Conservation (phyloP, 1,140 invertebrate genomes). For the Agrypnia vestita region DNA sequence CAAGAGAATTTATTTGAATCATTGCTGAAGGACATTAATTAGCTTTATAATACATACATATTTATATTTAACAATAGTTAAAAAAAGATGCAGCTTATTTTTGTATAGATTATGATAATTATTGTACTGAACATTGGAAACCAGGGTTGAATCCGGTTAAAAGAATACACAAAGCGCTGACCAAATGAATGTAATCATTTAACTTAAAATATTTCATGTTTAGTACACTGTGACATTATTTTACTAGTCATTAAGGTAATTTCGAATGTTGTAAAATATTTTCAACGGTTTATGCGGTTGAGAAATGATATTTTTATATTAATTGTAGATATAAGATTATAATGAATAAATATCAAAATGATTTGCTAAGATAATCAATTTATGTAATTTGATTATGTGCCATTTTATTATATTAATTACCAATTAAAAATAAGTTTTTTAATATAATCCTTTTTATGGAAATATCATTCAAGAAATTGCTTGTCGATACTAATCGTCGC, state of each 20-base stretch:
- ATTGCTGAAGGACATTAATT: background rate
- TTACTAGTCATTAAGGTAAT: slow-evolving; percentile 39
- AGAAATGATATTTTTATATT: too few relatives aligned
- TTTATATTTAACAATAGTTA: background rate
- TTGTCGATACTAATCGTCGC: too few relatives aligned
- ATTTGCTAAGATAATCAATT: background rate
- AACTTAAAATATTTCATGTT: background rate
- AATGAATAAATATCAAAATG: too few relatives aligned
- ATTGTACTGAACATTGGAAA: background rate
- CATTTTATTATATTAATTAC: background rate
- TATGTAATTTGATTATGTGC: background rate
- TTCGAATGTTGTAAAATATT: background rate
- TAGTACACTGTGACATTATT: slow-evolving; percentile 37
- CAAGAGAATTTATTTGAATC: background rate
- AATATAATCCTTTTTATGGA: too few relatives aligned
- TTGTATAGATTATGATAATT: background rate
- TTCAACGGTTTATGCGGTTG: too few relatives aligned
- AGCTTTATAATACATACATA: slow-evolving; percentile 9
- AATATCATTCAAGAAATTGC: too few relatives aligned
- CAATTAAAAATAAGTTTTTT: too few relatives aligned
- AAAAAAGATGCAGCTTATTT: background rate
- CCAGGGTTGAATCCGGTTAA: background rate
- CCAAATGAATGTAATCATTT: slow-evolving; percentile 22
- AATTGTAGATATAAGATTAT: too few relatives aligned
- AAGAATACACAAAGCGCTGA: slow-evolving; percentile 3